Evolutionary conservation across 2,797 vertebrate genomes (phyloP).

Genomic region (Spheniscus humboldti): DNA sequence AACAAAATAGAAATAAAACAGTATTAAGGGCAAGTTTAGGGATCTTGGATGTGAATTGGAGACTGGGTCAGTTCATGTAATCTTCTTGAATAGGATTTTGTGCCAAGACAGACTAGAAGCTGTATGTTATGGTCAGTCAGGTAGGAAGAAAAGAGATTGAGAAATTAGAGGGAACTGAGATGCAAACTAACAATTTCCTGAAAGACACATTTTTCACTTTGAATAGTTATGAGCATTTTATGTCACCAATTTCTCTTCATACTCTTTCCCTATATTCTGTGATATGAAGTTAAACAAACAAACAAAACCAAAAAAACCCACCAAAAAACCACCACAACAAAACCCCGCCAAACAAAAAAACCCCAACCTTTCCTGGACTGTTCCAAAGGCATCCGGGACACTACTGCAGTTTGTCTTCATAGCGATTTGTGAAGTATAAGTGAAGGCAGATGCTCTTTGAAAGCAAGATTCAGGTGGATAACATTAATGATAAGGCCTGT

Average conservation of each 20-base stretch:
- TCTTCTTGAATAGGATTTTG: slow-evolving; percentile 32
- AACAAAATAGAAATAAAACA: slow-evolving; percentile 30
- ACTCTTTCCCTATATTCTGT: background rate
- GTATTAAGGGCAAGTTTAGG: slow-evolving; percentile 55
- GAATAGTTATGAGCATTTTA: background rate
- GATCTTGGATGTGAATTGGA: slow-evolving; percentile 18
- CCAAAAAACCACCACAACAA: background rate
- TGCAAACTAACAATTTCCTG: background rate
- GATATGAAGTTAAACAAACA: background rate
- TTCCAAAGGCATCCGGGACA: background rate
- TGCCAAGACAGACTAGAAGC: background rate
- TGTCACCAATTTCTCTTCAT: background rate
- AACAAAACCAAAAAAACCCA: background rate
- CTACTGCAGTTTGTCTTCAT: background rate
- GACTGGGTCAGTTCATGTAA: slow-evolving; percentile 21
- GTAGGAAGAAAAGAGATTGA: background rate
- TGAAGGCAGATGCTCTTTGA: background rate
- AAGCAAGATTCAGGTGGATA: background rate
- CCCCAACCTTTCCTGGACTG: background rate
- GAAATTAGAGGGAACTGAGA: background rate
- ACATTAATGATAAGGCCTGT: background rate
- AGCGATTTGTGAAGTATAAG: background rate
- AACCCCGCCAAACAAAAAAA: background rate
- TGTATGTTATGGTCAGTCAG: background rate
- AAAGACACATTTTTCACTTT: background rate